Conservation (phyloP, 2,113 vertebrate species). For the Nibea albiflora region DNA sequence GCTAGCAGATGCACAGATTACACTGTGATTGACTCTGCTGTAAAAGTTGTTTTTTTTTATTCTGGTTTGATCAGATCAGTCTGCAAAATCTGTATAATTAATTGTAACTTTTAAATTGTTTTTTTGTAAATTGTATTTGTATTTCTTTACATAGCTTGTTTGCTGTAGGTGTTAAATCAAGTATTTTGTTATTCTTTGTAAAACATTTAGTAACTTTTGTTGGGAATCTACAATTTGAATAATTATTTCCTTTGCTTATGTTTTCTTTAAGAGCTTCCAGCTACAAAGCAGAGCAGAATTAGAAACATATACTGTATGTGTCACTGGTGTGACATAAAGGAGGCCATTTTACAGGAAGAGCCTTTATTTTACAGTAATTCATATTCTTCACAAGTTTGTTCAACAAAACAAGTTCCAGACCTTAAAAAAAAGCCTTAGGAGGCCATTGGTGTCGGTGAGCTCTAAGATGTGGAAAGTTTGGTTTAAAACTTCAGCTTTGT, state of each 20-base stretch:
- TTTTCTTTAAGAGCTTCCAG: background rate
- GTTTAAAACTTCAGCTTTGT: constrained; percentile 26
- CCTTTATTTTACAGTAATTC: constrained; percentile 46
- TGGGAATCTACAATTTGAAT: background rate
- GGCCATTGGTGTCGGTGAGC: background rate
- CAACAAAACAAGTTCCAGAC: constrained; percentile 50
- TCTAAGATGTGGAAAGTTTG: constrained; percentile 57
- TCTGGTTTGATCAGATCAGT: background rate
- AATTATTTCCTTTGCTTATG: background rate
- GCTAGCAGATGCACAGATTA: no score
- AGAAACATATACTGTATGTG: background rate
- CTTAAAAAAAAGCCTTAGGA: constrained; percentile 31
- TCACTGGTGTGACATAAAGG: constrained; percentile 24
- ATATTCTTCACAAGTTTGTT: constrained; percentile 46
- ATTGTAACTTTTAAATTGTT: background rate
- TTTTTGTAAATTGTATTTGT: no score
- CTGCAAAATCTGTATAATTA: background rate
- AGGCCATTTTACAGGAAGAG: constrained; percentile 32
- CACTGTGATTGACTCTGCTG: no score
- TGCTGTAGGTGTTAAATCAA: background rate
- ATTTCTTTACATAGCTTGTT: background rate
- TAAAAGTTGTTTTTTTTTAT: no score
- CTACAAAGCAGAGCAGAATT: background rate
- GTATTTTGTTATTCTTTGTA: background rate
- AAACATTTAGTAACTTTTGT: background rate